Evolutionary conservation across 2,888 invertebrate species (phyloP).

Genomic region (Lepidonotus clava): DNA sequence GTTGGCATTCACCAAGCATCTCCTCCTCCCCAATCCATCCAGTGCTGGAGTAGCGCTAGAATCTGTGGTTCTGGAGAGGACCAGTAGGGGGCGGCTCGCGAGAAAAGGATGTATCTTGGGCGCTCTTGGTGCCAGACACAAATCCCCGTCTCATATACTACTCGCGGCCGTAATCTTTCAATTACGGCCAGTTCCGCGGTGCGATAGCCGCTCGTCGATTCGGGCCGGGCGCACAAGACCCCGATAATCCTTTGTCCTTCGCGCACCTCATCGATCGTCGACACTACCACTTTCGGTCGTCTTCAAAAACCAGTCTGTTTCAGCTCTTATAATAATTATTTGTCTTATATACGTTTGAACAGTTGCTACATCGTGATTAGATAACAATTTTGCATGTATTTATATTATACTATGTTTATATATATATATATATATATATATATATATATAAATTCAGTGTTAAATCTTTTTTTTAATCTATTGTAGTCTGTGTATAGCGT

Average conservation of each 20-base stretch:
- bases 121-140: constrained; percentile 29
- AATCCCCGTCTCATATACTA: constrained; percentile 28
- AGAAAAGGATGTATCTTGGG: neutral
- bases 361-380: too few species aligned
- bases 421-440: neutral
- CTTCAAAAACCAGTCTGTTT: too few species aligned
- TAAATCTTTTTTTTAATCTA: too few species aligned
- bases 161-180: constrained; percentile 29
- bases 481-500: too few species aligned
- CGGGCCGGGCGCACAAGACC: constrained; percentile 21
- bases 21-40: neutral
- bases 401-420: neutral
- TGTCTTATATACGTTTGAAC: too few species aligned
- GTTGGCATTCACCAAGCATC: constrained; percentile 35
- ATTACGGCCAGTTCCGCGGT: constrained; percentile 22
- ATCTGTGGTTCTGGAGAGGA: neutral
- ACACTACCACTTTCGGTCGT: neutral
- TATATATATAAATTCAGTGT: neutral
- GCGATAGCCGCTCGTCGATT: neutral
- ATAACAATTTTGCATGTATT: neutral
- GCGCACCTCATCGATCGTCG: constrained; percentile 28
- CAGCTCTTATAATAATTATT: too few species aligned
- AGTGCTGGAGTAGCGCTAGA: neutral
- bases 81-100: neutral
- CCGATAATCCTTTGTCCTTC: constrained; percentile 21